These are phyloP conservation scores for Dorcus parallelipipedus DNA, from an alignment of 2,888 invertebrate species.

Conservation along the genomic window DNA sequence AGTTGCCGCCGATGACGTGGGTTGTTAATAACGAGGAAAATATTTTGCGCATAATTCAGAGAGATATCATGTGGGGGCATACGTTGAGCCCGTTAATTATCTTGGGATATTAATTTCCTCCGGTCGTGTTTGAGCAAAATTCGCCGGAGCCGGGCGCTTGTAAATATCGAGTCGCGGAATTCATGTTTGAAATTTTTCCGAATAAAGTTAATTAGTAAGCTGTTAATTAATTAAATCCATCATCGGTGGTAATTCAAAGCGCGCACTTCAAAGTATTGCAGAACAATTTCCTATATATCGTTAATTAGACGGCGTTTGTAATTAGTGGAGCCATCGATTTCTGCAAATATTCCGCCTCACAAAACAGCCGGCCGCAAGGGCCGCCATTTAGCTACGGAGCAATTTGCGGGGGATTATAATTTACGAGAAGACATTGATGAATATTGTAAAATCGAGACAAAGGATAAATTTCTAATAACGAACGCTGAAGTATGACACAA, in stretches of 20 bases:
- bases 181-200: conserved; percentile 23
- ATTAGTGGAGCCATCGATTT: conserved; percentile 47
- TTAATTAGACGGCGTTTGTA: conserved; percentile 49
- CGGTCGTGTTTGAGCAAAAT: too few relatives aligned
- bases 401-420: conserved; percentile 36
- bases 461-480: conserved; percentile 45
- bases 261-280: conserved; percentile 48
- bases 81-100: too few relatives aligned
- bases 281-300: conserved; percentile 50
- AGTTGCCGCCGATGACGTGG: too few relatives aligned
- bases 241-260: conserved; percentile 44
- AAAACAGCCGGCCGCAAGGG: conserved; percentile 37
- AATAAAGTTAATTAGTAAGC: conserved; percentile 48
- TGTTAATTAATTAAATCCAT: conserved; percentile 50
- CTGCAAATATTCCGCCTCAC: conserved; percentile 44
- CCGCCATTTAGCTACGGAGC: conserved; percentile 32
- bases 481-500: conserved; percentile 41
- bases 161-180: conserved; percentile 17
- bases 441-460: conserved; percentile 40
- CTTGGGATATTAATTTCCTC: too few relatives aligned
- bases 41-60: too few relatives aligned
- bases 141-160: not conserved
- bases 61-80: too few relatives aligned
- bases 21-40: too few relatives aligned
- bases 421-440: conserved; percentile 37